Base-by-base conservation (phyloP, 2,797 vertebrate genomes). In the Mus caroli region DNA sequence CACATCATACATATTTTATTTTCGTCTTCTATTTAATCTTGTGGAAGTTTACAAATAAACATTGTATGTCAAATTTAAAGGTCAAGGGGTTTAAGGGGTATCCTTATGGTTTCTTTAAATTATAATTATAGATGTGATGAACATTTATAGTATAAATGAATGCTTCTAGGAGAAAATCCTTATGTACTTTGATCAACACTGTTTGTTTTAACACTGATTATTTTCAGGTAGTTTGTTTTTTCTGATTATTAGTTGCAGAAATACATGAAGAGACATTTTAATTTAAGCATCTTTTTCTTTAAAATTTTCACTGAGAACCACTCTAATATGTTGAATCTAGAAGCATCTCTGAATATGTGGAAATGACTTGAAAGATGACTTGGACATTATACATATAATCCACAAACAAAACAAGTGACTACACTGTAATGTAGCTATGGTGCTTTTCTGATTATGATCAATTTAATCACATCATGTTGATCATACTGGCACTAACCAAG, bases 361-460 rank as follows among this genome's bases (percentile, higher is more conserved):
- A 77, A 96, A 95, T 95, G 31, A 77, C 28, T 93, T 46, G 67
- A 97, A 96, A 31, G 52, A 96, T 34, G 62, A 8, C 11, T 85
- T 34, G 5, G 77, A n/a, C 92, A 90, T 96, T n/a, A n/a, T n/a
- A n/a, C n/a, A 67, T 79, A 58, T 83, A 97, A 92, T 76, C n/a
- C 96, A 56, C 85, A 97, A 98, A 97, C 43, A 98, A 90, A 73
- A 92, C 19, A 78, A 90, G 71, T 73, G 88, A 67, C 96, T 97
- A 91, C 92, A 92, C 96, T 96, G 95, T 92, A 90, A 31, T 97
- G 10, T 46, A 95, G 43, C 37, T 79, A 11, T 89, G 24, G 75
- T 93, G 11, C 92, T 96, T 58, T 67, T 94, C 82, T 97, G 97
- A 94, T 79, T 93, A 31, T 95, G 77, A 78, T 82, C 92, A 95